A percentile compares a stretch with the other conserved stretches of the same genome.
Conservation (phyloP, 2,113 vertebrate species). For the Dromiciops gliroides region DNA sequence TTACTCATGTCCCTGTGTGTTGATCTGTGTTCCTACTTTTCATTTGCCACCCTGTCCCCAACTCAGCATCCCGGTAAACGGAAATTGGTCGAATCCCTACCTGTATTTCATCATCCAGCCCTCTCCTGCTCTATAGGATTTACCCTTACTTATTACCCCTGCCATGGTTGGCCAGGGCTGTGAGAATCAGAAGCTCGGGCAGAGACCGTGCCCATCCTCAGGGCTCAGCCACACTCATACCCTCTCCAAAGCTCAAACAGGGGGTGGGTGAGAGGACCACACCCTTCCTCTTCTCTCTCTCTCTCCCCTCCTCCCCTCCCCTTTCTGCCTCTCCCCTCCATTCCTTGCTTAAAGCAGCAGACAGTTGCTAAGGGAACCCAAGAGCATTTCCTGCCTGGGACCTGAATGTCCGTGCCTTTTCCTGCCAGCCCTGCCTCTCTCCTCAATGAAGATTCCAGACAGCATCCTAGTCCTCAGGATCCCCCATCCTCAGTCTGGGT, state of each 20-base stretch:
- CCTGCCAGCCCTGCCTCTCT: constrained; percentile 71
- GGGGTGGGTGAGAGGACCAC: constrained; percentile 56
- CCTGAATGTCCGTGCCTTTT: constrained; percentile 74
- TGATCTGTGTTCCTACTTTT: neutral
- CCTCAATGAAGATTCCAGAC: constrained; percentile 46
- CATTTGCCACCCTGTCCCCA: too few species aligned
- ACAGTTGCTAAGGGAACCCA: constrained; percentile 75
- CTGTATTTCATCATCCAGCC: too few species aligned
- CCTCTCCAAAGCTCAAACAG: constrained; percentile 54
- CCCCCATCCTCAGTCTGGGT: too few species aligned
- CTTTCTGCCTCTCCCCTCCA: neutral
- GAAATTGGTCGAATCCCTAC: too few species aligned
- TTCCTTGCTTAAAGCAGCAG: constrained; percentile 49
- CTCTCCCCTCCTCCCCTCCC: neutral
- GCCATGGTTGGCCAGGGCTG: neutral
- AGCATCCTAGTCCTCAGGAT: neutral
- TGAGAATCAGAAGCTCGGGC: neutral
- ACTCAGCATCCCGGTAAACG: too few species aligned
- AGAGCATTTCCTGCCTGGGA: constrained; percentile 77
- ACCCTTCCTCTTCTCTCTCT: neutral
- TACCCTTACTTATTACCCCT: neutral
- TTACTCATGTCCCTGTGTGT: too few species aligned
- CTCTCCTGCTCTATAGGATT: neutral
- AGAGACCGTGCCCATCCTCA: neutral
- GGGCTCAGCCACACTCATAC: constrained; percentile 45